Percentiles rank a stretch among this genome's conserved stretches.
phyloP scores from a whole-genome alignment of 2,113 vertebrate genomes.

The Garra rufa region DNA sequence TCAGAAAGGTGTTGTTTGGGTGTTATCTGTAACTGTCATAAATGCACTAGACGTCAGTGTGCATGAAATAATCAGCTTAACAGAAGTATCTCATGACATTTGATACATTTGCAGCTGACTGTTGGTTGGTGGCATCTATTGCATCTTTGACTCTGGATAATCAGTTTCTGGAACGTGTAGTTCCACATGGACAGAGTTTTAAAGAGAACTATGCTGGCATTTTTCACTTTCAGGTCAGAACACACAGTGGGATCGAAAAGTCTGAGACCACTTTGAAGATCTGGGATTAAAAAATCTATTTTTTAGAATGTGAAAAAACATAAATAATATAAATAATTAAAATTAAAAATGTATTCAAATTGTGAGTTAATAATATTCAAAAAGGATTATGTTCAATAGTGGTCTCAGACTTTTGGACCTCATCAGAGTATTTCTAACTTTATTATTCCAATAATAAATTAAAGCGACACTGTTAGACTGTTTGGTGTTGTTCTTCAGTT shows the following conservation, averaged over 20 bases:
- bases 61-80: not conserved
- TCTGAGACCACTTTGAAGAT: not conserved
- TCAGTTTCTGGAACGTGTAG: conserved; percentile 79
- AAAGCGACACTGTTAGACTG: not conserved
- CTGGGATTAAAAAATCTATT: not conserved
- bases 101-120: conserved; percentile 79
- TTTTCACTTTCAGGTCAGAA: conserved; percentile 85
- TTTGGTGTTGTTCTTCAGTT: not conserved
- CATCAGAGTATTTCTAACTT: not conserved
- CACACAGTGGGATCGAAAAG: too few species aligned
- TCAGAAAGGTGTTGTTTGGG: too few species aligned
- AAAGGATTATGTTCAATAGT: too few species aligned
- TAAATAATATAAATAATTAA: too few species aligned
- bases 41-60: not conserved
- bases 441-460: not conserved
- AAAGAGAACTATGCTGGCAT: conserved; percentile 84
- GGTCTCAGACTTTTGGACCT: not conserved
- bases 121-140: conserved; percentile 90
- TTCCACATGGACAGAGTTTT: conserved; percentile 76
- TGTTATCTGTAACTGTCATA: not conserved
- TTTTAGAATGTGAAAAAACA: too few species aligned
- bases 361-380: too few species aligned
- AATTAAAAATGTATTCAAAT: not conserved
- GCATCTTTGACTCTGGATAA: conserved; percentile 88
- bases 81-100: not conserved